Evolutionary conservation across 2,113 vertebrate genomes (phyloP), one percentile per base, ranked within the genome.

Genomic region (Cygnus buccinator): DNA sequence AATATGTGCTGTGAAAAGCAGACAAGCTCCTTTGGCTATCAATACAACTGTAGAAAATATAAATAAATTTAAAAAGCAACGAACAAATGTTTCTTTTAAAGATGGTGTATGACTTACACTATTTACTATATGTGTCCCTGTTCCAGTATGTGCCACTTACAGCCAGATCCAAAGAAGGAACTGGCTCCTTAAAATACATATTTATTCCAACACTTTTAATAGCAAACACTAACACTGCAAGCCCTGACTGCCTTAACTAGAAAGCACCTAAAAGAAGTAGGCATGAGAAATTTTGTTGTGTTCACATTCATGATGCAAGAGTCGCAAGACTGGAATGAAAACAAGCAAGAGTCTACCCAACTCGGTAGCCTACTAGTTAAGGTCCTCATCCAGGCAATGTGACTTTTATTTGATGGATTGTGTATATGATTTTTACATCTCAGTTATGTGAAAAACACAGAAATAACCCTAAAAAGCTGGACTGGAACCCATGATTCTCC

Each of bases 1-100:
- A 93, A 22, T 91, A 87, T 94, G 84, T 82, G 70, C 91, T 93
- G 89, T 61, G 87, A 82, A 87, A 95, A 91, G 66, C 93, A 84
- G 91, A 48, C 33, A 23, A 72, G 57, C 48, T 92, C 68, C 33
- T 87, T 66, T 70, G 43, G 86, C 72, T 91, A 33, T 65, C 73
- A 21, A 0, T 82, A 43, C 62, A 72, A 82, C 29, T 39, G 33
- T 16, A 82, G 57, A 23, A 82, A 95, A 52, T 31, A 65, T 11
- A 84, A 89, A 59, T 78, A 81, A 31, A 65, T 78, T 17, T 63
- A 65, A 78, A 89, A 90, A 55, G 65, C 83, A 73, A 3, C 31
- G 39, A 93, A 55, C 50, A 33, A 13, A 48, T 81, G 14, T 28
- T 80, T 59, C 68, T 77, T 63, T 23, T 5, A 37, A 87, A 84